phyloP scores from a whole-genome alignment of 2,888 invertebrate genomes.

The Parascotia fuliginaria region DNA sequence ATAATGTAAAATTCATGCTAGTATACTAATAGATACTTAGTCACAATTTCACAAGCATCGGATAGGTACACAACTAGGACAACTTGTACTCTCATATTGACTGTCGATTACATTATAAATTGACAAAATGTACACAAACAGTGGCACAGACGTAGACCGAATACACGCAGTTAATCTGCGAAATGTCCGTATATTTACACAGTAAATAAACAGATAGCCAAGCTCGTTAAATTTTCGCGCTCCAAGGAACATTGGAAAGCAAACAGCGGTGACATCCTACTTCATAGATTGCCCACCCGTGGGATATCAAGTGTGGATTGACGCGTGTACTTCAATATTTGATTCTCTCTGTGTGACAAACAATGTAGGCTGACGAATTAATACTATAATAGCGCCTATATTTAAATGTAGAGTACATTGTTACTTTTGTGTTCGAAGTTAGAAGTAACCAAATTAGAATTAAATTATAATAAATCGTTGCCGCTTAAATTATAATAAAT shows the following conservation, averaged over 20 bases:
- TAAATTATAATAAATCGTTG: too few species aligned
- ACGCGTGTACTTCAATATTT: slow-evolving; percentile 13
- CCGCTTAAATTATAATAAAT: too few species aligned
- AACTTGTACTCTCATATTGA: too few species aligned
- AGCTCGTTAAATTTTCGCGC: slow-evolving; percentile 74
- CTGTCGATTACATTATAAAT: not conserved
- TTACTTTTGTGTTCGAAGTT: too few species aligned
- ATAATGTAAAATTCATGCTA: too few species aligned
- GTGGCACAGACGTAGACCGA: not conserved
- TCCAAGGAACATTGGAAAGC: slow-evolving; percentile 40
- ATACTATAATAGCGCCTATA: too few species aligned
- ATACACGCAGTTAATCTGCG: slow-evolving; percentile 59
- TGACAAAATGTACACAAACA: not conserved
- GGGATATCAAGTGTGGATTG: slow-evolving; percentile 25
- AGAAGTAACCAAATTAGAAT: too few species aligned
- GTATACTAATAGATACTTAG: too few species aligned
- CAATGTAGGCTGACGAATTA: not conserved
- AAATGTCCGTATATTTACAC: slow-evolving; percentile 63
- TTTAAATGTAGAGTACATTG: too few species aligned
- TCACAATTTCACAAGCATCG: too few species aligned
- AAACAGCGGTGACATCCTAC: slow-evolving; percentile 47
- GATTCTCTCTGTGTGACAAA: slow-evolving; percentile 12
- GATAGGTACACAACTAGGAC: too few species aligned
- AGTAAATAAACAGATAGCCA: slow-evolving; percentile 50
- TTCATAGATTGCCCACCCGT: slow-evolving; percentile 31